These are phyloP conservation scores for Drosophila setosimentum DNA, from an alignment of 2,888 invertebrate genomes.

Conservation along the genomic window DNA sequence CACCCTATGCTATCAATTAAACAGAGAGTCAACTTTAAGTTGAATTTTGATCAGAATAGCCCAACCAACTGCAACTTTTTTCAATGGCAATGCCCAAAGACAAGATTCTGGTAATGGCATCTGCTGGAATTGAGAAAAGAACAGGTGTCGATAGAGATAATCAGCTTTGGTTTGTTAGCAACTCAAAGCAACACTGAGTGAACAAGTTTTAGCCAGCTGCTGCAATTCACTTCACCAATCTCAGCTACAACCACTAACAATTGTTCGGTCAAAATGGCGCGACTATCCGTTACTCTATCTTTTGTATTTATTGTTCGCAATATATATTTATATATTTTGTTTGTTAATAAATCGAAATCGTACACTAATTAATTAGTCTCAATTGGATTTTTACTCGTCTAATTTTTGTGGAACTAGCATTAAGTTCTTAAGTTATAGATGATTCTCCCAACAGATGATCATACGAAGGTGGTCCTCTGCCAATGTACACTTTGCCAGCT, in stretches of 20 bases:
- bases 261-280: not conserved
- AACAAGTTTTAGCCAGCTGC: conserved; percentile 46
- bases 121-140: not conserved
- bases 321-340: not conserved
- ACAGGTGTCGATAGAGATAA: conserved; percentile 33
- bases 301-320: not conserved
- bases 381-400: not conserved
- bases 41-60: not conserved
- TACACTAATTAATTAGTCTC: not conserved
- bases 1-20: conserved; percentile 29
- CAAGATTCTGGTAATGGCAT: conserved; percentile 4
- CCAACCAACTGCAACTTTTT: conserved; percentile 1
- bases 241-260: not conserved
- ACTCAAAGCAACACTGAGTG: conserved; percentile 34
- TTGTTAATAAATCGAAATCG: not conserved
- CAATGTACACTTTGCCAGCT: not conserved
- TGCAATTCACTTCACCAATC: conserved; percentile 11
- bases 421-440: not conserved
- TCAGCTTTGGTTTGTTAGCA: conserved; percentile 51
- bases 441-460: not conserved
- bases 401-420: not conserved
- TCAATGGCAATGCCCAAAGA: conserved; percentile 12
- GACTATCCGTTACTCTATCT: not conserved
- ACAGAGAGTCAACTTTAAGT: not conserved
- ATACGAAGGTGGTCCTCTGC: not conserved